Evolutionary conservation across 2,888 invertebrate genomes (phyloP).

Genomic region (Eupithecia insigniata): DNA sequence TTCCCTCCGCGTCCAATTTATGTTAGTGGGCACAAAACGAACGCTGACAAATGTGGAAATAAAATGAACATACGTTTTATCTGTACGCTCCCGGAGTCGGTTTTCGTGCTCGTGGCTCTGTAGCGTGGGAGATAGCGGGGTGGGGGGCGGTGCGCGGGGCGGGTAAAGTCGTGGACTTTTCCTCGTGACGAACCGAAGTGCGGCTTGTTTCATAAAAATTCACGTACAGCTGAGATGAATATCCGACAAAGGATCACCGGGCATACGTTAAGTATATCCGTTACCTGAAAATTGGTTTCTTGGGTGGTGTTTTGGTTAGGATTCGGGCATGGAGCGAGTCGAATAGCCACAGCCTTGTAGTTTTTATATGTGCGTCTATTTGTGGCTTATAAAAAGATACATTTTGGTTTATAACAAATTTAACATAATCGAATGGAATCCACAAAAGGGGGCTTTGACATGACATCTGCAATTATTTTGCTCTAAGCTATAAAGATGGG

Average conservation of each 20-base stretch:
- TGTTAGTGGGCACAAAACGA: constrained; percentile 84
- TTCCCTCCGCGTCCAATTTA: constrained; percentile 83
- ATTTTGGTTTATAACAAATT: background rate
- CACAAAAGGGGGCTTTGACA: background rate
- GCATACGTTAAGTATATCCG: constrained; percentile 45
- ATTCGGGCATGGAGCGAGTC: too few species aligned
- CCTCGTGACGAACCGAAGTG: constrained; percentile 48
- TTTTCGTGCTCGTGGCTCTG: constrained; percentile 62
- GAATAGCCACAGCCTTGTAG: background rate
- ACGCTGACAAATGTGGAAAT: constrained; percentile 84
- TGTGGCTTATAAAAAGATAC: background rate
- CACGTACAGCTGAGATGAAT: constrained; percentile 58
- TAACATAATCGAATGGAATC: background rate
- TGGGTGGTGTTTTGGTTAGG: constrained; percentile 33
- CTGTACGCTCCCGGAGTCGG: constrained; percentile 76
- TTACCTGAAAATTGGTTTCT: constrained; percentile 41
- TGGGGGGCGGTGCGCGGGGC: constrained; percentile 42
- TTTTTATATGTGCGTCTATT: background rate
- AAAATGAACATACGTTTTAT: constrained; percentile 84
- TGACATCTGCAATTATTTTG: background rate
- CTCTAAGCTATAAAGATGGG: background rate
- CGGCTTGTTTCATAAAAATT: constrained; percentile 62
- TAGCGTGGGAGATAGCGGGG: constrained; percentile 41
- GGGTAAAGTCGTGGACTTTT: constrained; percentile 49
- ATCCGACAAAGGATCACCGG: constrained; percentile 55